phyloP scores from a whole-genome alignment of 2,888 invertebrate genomes.

The Agrotis segetum region DNA sequence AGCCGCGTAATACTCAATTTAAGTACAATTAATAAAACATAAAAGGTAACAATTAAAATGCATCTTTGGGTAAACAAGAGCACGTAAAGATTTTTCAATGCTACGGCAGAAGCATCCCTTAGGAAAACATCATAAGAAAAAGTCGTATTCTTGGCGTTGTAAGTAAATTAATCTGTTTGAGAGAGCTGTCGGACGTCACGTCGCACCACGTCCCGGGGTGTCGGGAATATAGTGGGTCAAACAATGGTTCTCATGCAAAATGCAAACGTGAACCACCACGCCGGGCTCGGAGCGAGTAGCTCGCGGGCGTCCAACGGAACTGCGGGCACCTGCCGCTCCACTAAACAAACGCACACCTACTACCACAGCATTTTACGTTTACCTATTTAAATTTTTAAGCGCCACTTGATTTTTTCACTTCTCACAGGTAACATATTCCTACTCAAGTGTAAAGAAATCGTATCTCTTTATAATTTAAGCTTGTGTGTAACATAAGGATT shows the following conservation, averaged over 20 bases:
- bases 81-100: conserved; percentile 28
- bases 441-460: conserved; percentile 60
- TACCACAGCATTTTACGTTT: conserved; percentile 70
- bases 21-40: conserved; percentile 11
- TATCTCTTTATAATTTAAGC: conserved; percentile 73
- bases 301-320: conserved; percentile 70
- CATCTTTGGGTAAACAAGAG: conserved; percentile 17
- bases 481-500: conserved; percentile 69
- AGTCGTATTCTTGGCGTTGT: conserved; percentile 55
- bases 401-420: conserved; percentile 59
- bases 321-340: conserved; percentile 72
- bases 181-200: conserved; percentile 51
- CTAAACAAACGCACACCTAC: conserved; percentile 74
- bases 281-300: conserved; percentile 68
- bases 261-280: conserved; percentile 77
- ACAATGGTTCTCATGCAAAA: conserved; percentile 85
- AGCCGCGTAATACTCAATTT: conserved; percentile 20
- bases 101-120: not conserved
- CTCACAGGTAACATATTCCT: conserved; percentile 55
- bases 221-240: conserved; percentile 70
- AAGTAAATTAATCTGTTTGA: conserved; percentile 70
- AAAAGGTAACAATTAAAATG: conserved; percentile 8
- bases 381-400: conserved; percentile 72
- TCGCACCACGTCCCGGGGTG: conserved; percentile 64
- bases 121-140: conserved; percentile 30